Conservation (phyloP, 2,113 vertebrate genomes). For the Gobio gobio region DNA sequence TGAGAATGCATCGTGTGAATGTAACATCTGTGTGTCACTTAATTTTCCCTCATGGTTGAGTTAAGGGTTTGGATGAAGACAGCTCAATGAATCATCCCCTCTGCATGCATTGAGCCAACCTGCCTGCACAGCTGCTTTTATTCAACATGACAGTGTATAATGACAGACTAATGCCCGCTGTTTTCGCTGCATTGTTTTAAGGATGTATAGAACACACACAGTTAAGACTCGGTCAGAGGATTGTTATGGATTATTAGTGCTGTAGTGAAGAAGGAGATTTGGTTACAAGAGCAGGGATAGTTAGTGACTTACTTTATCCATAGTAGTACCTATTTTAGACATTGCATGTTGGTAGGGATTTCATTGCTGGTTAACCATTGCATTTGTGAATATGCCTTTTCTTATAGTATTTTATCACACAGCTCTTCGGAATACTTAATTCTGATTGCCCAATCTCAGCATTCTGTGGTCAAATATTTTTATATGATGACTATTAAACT, state of each 20-base stretch:
- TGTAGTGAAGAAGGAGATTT: not conserved
- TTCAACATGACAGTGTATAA: slow-evolving; percentile 16
- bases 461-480: not conserved
- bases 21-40: slow-evolving; percentile 20
- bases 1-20: not conserved
- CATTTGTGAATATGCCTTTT: not conserved
- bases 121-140: slow-evolving; percentile 18
- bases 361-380: not conserved
- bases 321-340: not conserved
- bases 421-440: not conserved
- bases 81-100: slow-evolving; percentile 29
- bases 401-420: too few relatives aligned
- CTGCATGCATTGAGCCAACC: slow-evolving; percentile 9
- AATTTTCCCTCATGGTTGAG: not conserved
- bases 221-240: not conserved
- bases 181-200: slow-evolving; percentile 4
- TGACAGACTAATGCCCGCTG: not conserved
- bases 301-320: not conserved
- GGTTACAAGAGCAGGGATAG: not conserved
- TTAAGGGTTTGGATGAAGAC: not conserved
- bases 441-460: not conserved
- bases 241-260: not conserved
- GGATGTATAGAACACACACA: not conserved
- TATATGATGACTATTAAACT: not conserved
- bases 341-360: not conserved